Evolutionary conservation across 2,797 vertebrate genomes (phyloP).

Genomic region (Neosalanx taihuensis): DNA sequence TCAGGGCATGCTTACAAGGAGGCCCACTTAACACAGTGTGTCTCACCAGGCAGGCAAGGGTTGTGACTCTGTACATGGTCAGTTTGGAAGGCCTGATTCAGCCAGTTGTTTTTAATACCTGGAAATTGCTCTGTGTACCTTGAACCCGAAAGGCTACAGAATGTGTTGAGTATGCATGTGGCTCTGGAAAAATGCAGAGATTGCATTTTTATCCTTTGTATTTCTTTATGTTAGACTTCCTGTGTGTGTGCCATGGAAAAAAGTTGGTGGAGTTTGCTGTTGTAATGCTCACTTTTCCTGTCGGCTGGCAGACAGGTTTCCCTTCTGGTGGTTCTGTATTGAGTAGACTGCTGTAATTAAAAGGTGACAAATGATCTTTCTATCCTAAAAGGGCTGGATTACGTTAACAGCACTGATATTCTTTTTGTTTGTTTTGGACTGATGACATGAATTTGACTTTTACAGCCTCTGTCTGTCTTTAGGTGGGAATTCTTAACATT

Average conservation of each 20-base stretch:
- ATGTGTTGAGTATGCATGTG: slow-evolving; percentile 58
- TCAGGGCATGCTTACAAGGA: too few species aligned
- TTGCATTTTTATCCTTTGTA: slow-evolving; percentile 15
- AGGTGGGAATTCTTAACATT: not conserved
- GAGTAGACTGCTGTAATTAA: slow-evolving; percentile 3
- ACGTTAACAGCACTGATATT: not conserved
- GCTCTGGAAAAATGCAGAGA: slow-evolving; percentile 45
- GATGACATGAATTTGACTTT: slow-evolving; percentile 8
- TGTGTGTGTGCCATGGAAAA: slow-evolving; percentile 13
- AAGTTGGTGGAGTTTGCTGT: slow-evolving; percentile 16
- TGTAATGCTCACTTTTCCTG: slow-evolving; percentile 42
- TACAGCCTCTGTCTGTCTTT: not conserved
- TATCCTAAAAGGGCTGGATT: not conserved
- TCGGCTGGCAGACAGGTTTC: slow-evolving; percentile 17
- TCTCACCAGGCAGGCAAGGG: too few species aligned
- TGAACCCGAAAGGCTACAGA: slow-evolving; percentile 53
- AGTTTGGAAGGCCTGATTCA: too few species aligned
- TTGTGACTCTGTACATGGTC: too few species aligned
- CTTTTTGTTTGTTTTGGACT: slow-evolving; percentile 5
- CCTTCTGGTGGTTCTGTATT: slow-evolving; percentile 10
- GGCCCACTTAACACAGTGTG: too few species aligned
- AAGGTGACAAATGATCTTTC: slow-evolving; percentile 28
- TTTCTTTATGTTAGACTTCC: slow-evolving; percentile 39
- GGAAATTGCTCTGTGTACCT: slow-evolving; percentile 57
- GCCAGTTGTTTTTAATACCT: slow-evolving; percentile 31